Evolutionary conservation across 2,113 vertebrate species (phyloP), one percentile per base, ranked within the genome.

Genomic region (Eulemur macaco): DNA sequence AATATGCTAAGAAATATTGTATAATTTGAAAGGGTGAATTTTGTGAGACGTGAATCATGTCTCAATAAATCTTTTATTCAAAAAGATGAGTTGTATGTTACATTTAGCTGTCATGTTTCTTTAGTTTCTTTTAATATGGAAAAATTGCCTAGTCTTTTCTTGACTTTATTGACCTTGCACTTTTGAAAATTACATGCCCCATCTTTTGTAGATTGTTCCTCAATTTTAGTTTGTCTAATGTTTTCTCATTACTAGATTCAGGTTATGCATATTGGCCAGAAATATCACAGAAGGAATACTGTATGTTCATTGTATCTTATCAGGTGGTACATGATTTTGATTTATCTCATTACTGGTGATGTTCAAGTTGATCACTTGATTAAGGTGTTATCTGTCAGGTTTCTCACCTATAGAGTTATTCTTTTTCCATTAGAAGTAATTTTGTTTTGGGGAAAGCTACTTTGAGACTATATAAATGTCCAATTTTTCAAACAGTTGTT

Each of bases 381-480:
- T 68, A 87, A 47, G 34, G 10, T 82, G 12, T 68, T 85, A 25
- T 23, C 20, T 71, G 37, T 66, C 66, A 52, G 3, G 4, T 42
- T 80, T 88, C 10, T 78, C 37, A 85, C 50, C 21, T 86, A 27
- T 89, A 56, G 63, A 50, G 11, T 74, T 83, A 56, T 69, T 84
- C 23, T 50, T 86, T 83, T 94, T 50, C 39, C 13, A 31, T 94
- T 68, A 76, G 71, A 89, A 92, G 68, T 92, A 34, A 64, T 71
- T 92, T 85, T 34, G n/a, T n/a, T 91, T 91, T 91, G 52, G 76
- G 42, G 39, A 58, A 82, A 76, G 50, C 6, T 87, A 96, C 12
- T n/a, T 64, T 87, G 71, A 80, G 69, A 69, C 39, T 60, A 10
- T 15, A 11, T 83, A 78, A 83, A 74, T 69, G 88, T 83, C 11